Evolutionary conservation across 2,888 invertebrate species (phyloP).

Genomic region (Heliconius erato): DNA sequence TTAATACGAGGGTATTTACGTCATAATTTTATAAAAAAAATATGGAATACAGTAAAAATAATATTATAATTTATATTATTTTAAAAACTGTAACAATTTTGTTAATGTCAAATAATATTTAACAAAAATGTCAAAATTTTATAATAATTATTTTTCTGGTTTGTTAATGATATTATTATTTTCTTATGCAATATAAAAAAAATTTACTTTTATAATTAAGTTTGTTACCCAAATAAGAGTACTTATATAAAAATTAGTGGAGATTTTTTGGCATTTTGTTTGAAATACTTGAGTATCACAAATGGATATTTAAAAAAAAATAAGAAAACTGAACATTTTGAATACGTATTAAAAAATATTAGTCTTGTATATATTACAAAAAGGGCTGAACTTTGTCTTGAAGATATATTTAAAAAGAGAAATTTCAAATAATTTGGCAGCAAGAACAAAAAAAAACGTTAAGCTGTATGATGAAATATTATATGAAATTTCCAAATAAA

Average conservation of each 20-base stretch:
- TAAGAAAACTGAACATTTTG: background rate
- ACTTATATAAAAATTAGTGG: background rate
- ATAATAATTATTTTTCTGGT: background rate
- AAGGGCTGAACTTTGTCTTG: background rate
- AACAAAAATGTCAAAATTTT: background rate
- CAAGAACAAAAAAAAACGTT: background rate
- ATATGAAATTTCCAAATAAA: background rate
- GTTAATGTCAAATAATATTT: background rate
- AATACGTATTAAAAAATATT: background rate
- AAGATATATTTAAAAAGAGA: background rate
- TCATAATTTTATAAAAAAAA: background rate
- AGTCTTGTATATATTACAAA: background rate
- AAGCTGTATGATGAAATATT: background rate
- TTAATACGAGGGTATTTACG: background rate
- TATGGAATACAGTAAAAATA: background rate
- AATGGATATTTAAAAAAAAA: background rate
- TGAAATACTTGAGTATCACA: slow-evolving; percentile 24
- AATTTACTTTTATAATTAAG: background rate
- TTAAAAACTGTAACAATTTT: no score
- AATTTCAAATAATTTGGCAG: background rate
- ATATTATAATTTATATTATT: no score
- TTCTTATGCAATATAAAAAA: background rate
- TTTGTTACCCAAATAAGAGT: background rate
- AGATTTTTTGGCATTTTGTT: slow-evolving; percentile 39
- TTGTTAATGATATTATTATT: background rate